phyloP scores from a whole-genome alignment of 2,113 vertebrate genomes.

The Cyanistes caeruleus region DNA sequence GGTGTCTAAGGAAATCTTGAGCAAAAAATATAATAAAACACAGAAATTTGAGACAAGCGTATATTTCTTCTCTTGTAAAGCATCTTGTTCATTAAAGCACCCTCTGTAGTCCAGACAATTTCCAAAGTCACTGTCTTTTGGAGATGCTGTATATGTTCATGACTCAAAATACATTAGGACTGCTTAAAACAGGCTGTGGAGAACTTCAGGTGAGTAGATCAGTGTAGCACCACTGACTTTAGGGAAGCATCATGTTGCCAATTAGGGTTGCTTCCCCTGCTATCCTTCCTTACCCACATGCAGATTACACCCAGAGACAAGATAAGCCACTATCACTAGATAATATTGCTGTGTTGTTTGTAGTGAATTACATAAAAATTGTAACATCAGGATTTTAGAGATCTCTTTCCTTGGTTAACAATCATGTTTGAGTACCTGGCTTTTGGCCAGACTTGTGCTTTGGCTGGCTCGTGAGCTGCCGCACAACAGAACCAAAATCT shows the following conservation, averaged over 20 bases:
- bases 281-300: neutral
- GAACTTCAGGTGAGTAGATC: neutral
- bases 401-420: too few relatives aligned
- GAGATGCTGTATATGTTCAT: neutral
- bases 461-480: too few relatives aligned
- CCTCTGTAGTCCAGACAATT: neutral
- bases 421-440: too few relatives aligned
- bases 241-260: neutral
- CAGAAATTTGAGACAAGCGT: neutral
- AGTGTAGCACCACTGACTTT: neutral
- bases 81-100: neutral
- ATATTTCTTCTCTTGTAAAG: neutral
- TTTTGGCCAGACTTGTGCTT: too few relatives aligned
- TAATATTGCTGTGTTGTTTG: neutral
- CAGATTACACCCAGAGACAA: neutral
- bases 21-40: neutral
- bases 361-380: too few relatives aligned
- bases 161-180: neutral
- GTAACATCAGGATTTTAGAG: too few relatives aligned
- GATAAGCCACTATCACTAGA: neutral
- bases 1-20: neutral
- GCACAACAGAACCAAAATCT: too few relatives aligned
- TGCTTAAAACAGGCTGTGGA: neutral
- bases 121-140: neutral
- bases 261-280: neutral